A percentile compares a stretch with the other conserved stretches of the same genome.
These are phyloP conservation scores for Euura saliciscinereae DNA, from an alignment of 1,140 invertebrate species.

Conservation along the genomic window DNA sequence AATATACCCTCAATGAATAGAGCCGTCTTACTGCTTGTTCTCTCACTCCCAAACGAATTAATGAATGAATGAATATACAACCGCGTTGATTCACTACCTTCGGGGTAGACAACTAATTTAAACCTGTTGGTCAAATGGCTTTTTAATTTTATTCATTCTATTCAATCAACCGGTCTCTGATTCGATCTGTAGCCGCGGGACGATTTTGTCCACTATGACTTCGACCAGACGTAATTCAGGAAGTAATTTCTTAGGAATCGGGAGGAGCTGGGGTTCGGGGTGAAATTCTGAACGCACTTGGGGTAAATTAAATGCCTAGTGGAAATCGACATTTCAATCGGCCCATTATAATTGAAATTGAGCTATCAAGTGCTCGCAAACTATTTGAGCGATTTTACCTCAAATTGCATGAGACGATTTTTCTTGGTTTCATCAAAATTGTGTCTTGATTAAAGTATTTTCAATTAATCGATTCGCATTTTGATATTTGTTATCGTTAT, in stretches of 20 bases:
- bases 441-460: too few species aligned
- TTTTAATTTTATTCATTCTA: slow-evolving; percentile 3
- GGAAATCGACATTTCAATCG: slow-evolving; percentile 1
- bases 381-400: background rate
- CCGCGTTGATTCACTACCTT: too few species aligned
- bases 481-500: too few species aligned
- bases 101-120: background rate
- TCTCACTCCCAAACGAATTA: background rate
- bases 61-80: background rate
- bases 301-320: background rate
- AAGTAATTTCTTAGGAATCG: background rate
- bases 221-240: background rate
- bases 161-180: background rate
- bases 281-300: background rate
- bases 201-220: background rate
- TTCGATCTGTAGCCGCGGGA: background rate
- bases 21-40: background rate
- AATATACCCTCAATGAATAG: background rate
- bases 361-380: background rate
- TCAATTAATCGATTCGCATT: too few species aligned
- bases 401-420: background rate
- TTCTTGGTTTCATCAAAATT: too few species aligned
- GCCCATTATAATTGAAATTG: slow-evolving; percentile 2
- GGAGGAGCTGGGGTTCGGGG: background rate
- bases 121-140: background rate